Base-by-base conservation (phyloP, 2,888 invertebrate genomes). In the Melanchra persicariae region DNA sequence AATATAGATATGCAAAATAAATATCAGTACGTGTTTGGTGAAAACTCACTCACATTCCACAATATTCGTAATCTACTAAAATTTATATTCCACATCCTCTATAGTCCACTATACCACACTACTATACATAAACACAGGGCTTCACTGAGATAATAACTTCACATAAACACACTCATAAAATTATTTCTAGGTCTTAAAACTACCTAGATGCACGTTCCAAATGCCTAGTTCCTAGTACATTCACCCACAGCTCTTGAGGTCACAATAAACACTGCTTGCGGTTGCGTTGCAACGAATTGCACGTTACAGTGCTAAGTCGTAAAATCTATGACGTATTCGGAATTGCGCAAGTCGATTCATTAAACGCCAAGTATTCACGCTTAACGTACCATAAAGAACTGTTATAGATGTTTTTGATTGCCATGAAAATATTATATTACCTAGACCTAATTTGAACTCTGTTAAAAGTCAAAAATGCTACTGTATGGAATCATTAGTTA, bases 271-370 rank as follows among this genome's bases (percentile, higher is more conserved):
- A 77, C 61, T 65, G 49, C 37, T 10, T 45, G 55, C 52, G 15
- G 61, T 10, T 45, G 55, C 52, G 15, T 57, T 65, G 77, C 40
- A 68, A 58, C 73, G 68, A 73, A 69, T 78, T 15, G 65, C 61
- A 54, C 26, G n/a, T 52, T 58, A 62, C 26, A 73, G 22, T 68
- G 63, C 22, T 9, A 22, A 54, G 45, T 66, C 74, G 60, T 78
- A 74, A 78, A 79, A 57, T 30, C 51, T 47, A 70, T 78, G 74
- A 78, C 78, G 78, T 70, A 59, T 69, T 63, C 10, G 17, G 47
- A 70, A 78, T 74, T 77, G 77, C 74, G 72, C 51, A 76, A 71
- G 51, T 40, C 26, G 40, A 62, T 62, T 61, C 52, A 54, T 68
- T 68, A 77, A 60, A 55, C 26, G 17, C 12, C 62, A 26, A 59